phyloP scores from a whole-genome alignment of 2,888 invertebrate species.

The Epicampocera succincta region DNA sequence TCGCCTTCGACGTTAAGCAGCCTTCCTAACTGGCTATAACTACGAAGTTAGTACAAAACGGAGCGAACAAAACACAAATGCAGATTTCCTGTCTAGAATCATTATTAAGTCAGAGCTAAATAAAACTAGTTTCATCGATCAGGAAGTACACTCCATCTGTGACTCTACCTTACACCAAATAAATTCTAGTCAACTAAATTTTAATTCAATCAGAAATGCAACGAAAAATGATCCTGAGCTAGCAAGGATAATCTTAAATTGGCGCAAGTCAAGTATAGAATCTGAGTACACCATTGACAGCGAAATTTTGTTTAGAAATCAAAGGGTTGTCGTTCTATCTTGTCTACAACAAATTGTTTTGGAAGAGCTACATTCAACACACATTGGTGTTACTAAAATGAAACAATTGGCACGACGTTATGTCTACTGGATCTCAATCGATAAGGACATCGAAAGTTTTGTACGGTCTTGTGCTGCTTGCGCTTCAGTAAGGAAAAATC shows the following conservation, averaged over 20 bases:
- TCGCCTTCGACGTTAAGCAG: neutral
- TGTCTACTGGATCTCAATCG: neutral
- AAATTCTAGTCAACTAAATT: constrained; percentile 7
- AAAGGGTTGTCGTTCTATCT: too few relatives aligned
- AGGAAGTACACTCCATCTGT: neutral
- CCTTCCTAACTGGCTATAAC: constrained; percentile 4
- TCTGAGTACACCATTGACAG: too few relatives aligned
- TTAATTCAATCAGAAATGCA: too few relatives aligned
- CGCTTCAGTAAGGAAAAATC: too few relatives aligned
- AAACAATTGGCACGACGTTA: too few relatives aligned
- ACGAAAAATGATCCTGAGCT: too few relatives aligned
- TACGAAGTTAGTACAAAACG: neutral
- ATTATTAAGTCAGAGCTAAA: neutral
- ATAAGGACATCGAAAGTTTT: neutral
- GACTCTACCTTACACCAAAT: neutral
- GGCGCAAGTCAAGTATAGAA: too few relatives aligned
- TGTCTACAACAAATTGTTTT: too few relatives aligned
- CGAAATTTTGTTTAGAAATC: too few relatives aligned
- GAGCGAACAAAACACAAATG: neutral
- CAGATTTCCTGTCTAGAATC: constrained; percentile 1
- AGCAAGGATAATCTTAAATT: too few relatives aligned
- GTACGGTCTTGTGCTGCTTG: neutral
- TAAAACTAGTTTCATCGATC: neutral
- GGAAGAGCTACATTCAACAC: too few relatives aligned
- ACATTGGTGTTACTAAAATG: too few relatives aligned